Conservation (phyloP, 2,113 vertebrate genomes). For the Phalacrocorax pelagicus region DNA sequence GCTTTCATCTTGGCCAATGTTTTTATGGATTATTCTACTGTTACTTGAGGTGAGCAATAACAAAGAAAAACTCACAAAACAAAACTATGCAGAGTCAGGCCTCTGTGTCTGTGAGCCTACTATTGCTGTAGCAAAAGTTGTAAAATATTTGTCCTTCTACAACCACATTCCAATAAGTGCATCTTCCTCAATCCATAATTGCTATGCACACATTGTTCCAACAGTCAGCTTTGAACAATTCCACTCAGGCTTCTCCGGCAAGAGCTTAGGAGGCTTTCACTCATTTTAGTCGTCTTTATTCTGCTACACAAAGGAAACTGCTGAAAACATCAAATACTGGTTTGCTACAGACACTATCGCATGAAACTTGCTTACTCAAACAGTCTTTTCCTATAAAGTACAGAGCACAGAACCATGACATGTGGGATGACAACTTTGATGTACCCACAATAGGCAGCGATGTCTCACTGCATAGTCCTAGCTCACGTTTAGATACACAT, state of each 20-base stretch:
- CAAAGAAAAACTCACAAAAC: not conserved
- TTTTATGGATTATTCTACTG: not conserved
- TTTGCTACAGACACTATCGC: constrained; percentile 6
- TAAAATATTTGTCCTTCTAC: not conserved
- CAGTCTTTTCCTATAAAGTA: not conserved
- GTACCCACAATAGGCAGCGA: not conserved
- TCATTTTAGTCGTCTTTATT: constrained; percentile 12
- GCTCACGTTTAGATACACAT: not conserved
- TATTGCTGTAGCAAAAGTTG: not conserved
- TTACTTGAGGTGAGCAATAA: not conserved
- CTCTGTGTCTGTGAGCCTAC: not conserved
- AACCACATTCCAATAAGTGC: not conserved
- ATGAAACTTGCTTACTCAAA: constrained; percentile 43
- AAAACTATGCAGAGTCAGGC: not conserved
- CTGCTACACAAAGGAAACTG: constrained; percentile 45
- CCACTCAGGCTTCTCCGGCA: not conserved
- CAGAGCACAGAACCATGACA: not conserved
- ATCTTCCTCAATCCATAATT: constrained; percentile 5
- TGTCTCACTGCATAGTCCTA: not conserved
- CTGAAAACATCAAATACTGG: constrained; percentile 34
- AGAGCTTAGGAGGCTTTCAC: constrained; percentile 52
- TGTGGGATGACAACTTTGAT: not conserved
- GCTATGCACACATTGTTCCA: not conserved
- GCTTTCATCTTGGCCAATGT: not conserved
- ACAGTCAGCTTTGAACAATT: constrained; percentile 12